Evolutionary conservation across 2,113 vertebrate genomes (phyloP), one percentile per base, ranked within the genome.

Genomic region (Terrapene triunguis): DNA sequence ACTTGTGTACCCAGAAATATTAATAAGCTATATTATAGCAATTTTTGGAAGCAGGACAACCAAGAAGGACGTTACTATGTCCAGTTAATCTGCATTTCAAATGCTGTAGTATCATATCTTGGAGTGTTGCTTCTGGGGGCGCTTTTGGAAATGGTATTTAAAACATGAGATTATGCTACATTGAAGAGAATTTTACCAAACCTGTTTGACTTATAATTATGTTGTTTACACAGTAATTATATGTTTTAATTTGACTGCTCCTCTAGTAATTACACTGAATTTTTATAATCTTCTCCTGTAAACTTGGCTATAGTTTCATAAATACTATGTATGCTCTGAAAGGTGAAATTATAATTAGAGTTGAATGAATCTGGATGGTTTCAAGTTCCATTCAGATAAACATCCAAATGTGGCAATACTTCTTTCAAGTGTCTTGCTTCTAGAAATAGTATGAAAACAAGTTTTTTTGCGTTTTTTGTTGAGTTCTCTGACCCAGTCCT

Each of bases 211-310:
- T 85, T 93, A 83, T 98, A 98, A 98, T 98, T 97, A 97, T 80
- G 94, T 96, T 98, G 98, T 98, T 98, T 98, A 98, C 96, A 97
- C 87, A 96, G 96, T 97, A 98, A 97, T 97, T 98, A 98, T 98
- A 96, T 48, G 93, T 97, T 97, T 96, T 97, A 96, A 98, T 97
- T 95, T 96, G 98, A 95, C 97, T 97, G 96, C 95, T 97, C 92
- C 94, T 95, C 86, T 95, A 94, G 96, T 96, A 97, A 98, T 97
- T 97, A 97, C 95, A 96, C 5, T 97, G 97, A 93, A 88, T 89
- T 88, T 97, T 94, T 97, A 96, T 88, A 94, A 94, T 94, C 86
- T 89, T 91, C 95, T 95, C 88, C 93, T 95, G 92, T 97, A 98
- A 97, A 97, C 96, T 96, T 88, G 88, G 87, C 90, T 95, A 96